Percentiles rank a stretch among this genome's conserved stretches.
Evolutionary conservation across 1,140 invertebrate species (phyloP).

Genomic region (Achatina immaculata): DNA sequence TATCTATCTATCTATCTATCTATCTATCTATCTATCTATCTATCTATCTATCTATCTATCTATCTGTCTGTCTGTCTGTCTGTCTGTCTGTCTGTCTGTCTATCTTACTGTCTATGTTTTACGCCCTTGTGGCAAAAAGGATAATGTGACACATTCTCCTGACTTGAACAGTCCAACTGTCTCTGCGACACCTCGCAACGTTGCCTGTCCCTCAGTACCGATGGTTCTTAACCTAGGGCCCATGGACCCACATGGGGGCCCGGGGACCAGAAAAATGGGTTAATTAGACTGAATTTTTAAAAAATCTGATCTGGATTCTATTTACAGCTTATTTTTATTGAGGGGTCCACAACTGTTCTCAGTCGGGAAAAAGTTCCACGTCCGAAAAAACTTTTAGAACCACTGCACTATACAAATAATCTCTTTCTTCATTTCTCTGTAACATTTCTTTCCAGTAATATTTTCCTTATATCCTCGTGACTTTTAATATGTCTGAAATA

Average conservation of each 20-base stretch:
- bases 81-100: too few relatives aligned
- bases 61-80: too few relatives aligned
- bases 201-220: neutral
- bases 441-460: too few relatives aligned
- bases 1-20: conserved; percentile 4
- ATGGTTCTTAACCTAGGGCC: too few relatives aligned
- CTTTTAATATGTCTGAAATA: too few relatives aligned
- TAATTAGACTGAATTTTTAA: neutral
- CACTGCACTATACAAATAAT: too few relatives aligned
- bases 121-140: neutral
- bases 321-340: too few relatives aligned
- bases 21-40: conserved; percentile 4
- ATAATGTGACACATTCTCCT: neutral
- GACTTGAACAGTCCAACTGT: neutral
- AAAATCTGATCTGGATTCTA: neutral
- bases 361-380: too few relatives aligned
- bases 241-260: neutral
- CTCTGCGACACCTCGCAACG: neutral
- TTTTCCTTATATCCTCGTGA: too few relatives aligned
- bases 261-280: neutral
- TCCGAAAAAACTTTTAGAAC: too few relatives aligned
- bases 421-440: too few relatives aligned
- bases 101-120: neutral
- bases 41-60: conserved; percentile 4
- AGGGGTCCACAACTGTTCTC: too few relatives aligned